phyloP scores from a whole-genome alignment of 2,888 invertebrate species.

The Apotomis capreana region DNA sequence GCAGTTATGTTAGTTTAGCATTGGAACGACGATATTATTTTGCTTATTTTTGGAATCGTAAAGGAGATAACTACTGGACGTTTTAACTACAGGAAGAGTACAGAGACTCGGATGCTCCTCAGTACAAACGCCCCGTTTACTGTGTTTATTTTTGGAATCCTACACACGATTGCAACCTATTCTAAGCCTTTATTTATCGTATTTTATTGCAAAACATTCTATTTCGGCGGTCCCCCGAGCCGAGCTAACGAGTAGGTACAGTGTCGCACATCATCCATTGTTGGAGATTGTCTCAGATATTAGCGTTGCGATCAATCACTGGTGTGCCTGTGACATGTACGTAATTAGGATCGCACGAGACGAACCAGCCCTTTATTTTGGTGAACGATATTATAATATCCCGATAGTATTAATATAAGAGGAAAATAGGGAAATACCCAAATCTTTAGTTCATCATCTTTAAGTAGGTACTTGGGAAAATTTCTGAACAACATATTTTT shows the following conservation, averaged over 20 bases:
- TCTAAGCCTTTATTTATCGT: background rate
- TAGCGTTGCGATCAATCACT: slow-evolving; percentile 81
- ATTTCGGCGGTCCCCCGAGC: slow-evolving; percentile 47
- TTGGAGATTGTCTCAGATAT: slow-evolving; percentile 73
- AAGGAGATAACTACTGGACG: no score
- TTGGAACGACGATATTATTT: no score
- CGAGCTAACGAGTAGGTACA: slow-evolving; percentile 52
- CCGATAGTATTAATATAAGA: no score
- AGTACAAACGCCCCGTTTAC: no score
- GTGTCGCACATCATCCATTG: slow-evolving; percentile 69
- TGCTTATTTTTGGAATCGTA: no score
- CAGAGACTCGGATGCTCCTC: no score
- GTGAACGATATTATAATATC: slow-evolving; percentile 36
- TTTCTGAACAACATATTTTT: no score
- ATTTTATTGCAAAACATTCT: slow-evolving; percentile 11
- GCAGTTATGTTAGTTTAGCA: no score
- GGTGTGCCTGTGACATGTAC: slow-evolving; percentile 74
- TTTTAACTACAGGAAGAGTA: no score
- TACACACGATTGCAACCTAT: background rate
- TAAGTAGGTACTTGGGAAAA: no score
- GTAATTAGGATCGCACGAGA: slow-evolving; percentile 73
- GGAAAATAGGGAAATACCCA: no score
- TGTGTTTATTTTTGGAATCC: background rate
- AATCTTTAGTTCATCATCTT: no score
- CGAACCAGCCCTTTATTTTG: slow-evolving; percentile 56